These are phyloP conservation scores for Agriopis marginaria DNA, from an alignment of 2,888 invertebrate species.

Conservation along the genomic window DNA sequence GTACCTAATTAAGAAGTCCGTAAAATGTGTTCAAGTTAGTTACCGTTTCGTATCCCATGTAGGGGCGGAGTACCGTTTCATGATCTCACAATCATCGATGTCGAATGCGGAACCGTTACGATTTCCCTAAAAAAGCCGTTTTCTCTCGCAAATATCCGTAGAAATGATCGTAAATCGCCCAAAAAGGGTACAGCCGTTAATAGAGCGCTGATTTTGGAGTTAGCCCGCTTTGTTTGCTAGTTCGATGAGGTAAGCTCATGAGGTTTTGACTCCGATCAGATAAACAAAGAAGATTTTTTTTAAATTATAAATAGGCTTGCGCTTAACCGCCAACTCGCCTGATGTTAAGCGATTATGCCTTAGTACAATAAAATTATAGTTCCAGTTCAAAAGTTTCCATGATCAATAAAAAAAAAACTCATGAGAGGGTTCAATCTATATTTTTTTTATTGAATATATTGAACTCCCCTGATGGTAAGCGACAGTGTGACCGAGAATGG, in stretches of 20 bases:
- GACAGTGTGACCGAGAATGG: too few species aligned
- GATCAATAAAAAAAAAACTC: neutral
- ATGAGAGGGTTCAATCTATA: neutral
- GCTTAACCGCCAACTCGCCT: too few species aligned
- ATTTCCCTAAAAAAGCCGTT: slow-evolving; percentile 68
- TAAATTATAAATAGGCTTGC: too few species aligned
- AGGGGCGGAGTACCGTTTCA: slow-evolving; percentile 47
- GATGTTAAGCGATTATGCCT: too few species aligned
- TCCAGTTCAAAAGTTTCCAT: too few species aligned
- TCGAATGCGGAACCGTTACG: slow-evolving; percentile 54
- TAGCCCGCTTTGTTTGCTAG: slow-evolving; percentile 37
- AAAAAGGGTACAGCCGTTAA: slow-evolving; percentile 66
- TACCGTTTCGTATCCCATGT: slow-evolving; percentile 19
- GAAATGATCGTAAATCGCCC: slow-evolving; percentile 63
- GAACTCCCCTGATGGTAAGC: too few species aligned
- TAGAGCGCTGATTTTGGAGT: slow-evolving; percentile 53
- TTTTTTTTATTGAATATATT: too few species aligned
- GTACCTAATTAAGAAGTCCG: slow-evolving; percentile 5
- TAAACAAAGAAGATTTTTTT: too few species aligned
- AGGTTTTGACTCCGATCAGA: neutral
- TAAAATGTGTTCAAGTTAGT: slow-evolving; percentile 10
- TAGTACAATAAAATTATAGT: too few species aligned
- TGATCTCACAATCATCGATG: slow-evolving; percentile 55
- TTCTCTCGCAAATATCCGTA: slow-evolving; percentile 51
- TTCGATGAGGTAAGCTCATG: slow-evolving; percentile 12